Base-by-base conservation (phyloP, 2,113 vertebrate species). In the Speoplatyrhinus poulsoni region DNA sequence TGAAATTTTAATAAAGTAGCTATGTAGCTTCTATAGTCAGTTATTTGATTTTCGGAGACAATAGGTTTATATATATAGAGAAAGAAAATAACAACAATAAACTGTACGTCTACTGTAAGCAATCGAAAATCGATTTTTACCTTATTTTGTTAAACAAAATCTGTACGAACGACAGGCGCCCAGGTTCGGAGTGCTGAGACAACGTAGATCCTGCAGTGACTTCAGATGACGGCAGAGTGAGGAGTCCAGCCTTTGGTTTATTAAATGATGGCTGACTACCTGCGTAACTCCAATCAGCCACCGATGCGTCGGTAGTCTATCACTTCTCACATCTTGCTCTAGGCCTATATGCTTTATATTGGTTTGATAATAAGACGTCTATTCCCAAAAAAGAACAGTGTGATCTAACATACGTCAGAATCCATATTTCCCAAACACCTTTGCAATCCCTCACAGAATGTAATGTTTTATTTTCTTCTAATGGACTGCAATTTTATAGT, bases 271-370 rank as follows among this genome's bases (percentile, higher is more conserved):
- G 69, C 76, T 75, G 82, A 78, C 72, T 75, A 89, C 79, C 82
- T 85, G 87, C 87, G 85, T 77, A 88, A 87, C 75, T 87, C 91
- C 92, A 93, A 93, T 93, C 91, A 92, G 87, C 70, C 72, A 72
- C 82, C 69, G 67, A 65, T 73, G 83, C 88, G 90, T 91, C 87
- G 90, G 90, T 88, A 89, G 88, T 67, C 76, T 77, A 81, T 69
- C 71, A 56, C 69, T 56, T 74, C 81, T 81, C 84, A 75, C 81
- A 80, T 85, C 79, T 76, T 74, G 69, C 69, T 73, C 76, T 73
- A 54, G 46, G 60, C 72, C 16, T 77, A 13, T 53, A 33, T 17
- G 17, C 46, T 41, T 16, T 52, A 17, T 17, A 7, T 8, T 66
- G 50, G 59, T 60, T 62, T 63, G 32, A 64, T 62, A 65, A 49